A percentile compares a stretch with the other conserved stretches of the same genome.
Evolutionary conservation across 35 echinoderm and acorn worm species (phyloP).

Genomic region (Ptychodera flava): DNA sequence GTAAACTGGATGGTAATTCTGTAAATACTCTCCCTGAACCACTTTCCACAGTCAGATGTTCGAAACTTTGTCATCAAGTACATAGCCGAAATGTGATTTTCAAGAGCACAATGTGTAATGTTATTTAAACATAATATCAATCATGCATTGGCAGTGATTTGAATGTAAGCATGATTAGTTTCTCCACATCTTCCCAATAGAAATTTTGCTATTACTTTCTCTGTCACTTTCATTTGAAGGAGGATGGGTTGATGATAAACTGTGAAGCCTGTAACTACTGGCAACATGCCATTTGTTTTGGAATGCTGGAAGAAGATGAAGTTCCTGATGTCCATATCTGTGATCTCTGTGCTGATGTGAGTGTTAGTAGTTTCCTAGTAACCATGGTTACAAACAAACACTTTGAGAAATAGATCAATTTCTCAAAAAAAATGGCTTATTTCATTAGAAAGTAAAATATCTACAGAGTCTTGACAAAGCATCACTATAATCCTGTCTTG

Average conservation of each 20-base stretch:
- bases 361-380: not conserved
- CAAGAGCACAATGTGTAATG: too few relatives aligned
- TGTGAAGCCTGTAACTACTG: slow-evolving; percentile 71
- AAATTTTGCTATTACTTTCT: too few relatives aligned
- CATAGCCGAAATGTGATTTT: too few relatives aligned
- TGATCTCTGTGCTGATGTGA: slow-evolving; percentile 74
- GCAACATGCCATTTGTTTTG: slow-evolving; percentile 93
- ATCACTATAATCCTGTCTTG: not conserved
- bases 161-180: too few relatives aligned
- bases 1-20: too few relatives aligned
- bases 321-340: slow-evolving; percentile 75
- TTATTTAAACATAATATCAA: too few relatives aligned
- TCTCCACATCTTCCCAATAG: too few relatives aligned
- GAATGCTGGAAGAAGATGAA: slow-evolving; percentile 61
- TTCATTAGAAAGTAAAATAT: not conserved
- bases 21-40: too few relatives aligned
- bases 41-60: too few relatives aligned
- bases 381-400: not conserved
- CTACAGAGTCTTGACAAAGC: not conserved
- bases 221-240: slow-evolving; percentile 50
- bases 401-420: not conserved
- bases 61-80: too few relatives aligned
- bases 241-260: slow-evolving; percentile 92
- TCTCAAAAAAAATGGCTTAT: not conserved
- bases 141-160: too few relatives aligned